These are phyloP conservation scores for Smutsia gigantea DNA, from an alignment of 2,797 vertebrate genomes.

Conservation along the genomic window DNA sequence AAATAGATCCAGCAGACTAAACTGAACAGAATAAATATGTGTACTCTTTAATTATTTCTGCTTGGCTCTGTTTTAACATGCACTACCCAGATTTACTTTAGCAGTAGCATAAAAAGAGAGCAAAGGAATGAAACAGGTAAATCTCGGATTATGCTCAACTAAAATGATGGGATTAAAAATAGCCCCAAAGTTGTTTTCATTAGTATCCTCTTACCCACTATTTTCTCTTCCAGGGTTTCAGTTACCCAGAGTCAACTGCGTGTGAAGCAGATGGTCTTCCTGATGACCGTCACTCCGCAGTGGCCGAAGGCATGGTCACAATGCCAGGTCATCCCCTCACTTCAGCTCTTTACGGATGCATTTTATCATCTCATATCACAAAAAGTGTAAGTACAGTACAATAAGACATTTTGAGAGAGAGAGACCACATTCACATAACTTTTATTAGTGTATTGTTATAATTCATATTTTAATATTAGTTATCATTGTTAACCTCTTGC, in stretches of 20 bases:
- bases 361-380: not conserved
- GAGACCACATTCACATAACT: not conserved
- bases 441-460: not conserved
- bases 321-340: not conserved
- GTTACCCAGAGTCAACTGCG: too few relatives aligned
- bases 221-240: not conserved
- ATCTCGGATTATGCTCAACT: not conserved
- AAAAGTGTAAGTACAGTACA: not conserved
- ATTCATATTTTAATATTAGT: not conserved
- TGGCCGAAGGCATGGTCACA: not conserved
- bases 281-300: not conserved
- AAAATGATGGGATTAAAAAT: constrained; percentile 4
- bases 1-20: constrained; percentile 64
- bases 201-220: not conserved
- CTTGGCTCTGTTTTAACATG: constrained; percentile 24
- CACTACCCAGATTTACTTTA: not conserved
- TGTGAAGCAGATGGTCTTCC: not conserved
- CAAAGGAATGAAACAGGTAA: not conserved
- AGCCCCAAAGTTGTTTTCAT: not conserved
- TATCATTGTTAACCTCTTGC: not conserved
- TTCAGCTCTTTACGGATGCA: not conserved
- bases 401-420: not conserved
- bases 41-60: not conserved
- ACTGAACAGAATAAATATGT: constrained; percentile 21
- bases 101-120: not conserved